Conservation (phyloP, 2,113 vertebrate species). For the Sigmodon hispidus region DNA sequence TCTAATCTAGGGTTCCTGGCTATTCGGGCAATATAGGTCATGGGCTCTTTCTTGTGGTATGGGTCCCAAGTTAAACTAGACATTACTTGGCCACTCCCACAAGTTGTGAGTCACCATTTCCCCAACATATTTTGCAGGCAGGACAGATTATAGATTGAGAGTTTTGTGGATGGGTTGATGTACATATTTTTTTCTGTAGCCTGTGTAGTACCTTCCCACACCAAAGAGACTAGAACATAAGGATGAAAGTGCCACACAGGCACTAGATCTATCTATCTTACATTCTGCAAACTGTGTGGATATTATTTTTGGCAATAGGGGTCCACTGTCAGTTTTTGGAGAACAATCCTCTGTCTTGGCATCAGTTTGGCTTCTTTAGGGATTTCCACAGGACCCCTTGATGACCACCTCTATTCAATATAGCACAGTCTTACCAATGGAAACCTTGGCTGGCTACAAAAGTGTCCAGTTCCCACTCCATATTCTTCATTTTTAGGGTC, state of each 20-base stretch:
- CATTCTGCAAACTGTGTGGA: background rate
- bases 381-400: background rate
- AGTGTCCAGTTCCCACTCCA: background rate
- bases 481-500: background rate
- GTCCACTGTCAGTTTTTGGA: background rate
- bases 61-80: too few species aligned
- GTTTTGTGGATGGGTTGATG: background rate
- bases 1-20: too few species aligned
- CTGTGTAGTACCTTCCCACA: background rate
- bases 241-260: background rate
- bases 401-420: background rate
- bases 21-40: too few species aligned
- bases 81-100: too few species aligned
- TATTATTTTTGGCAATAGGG: background rate
- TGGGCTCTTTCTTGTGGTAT: too few species aligned
- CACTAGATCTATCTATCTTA: background rate
- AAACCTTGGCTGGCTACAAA: background rate
- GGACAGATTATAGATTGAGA: too few species aligned
- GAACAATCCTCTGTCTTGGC: background rate
- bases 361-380: background rate
- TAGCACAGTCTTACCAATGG: background rate
- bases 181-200: too few species aligned
- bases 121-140: too few species aligned
- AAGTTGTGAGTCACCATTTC: too few species aligned
- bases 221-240: background rate